Conservation (phyloP, 2,113 vertebrate genomes). For the Antechinus stuartii region DNA sequence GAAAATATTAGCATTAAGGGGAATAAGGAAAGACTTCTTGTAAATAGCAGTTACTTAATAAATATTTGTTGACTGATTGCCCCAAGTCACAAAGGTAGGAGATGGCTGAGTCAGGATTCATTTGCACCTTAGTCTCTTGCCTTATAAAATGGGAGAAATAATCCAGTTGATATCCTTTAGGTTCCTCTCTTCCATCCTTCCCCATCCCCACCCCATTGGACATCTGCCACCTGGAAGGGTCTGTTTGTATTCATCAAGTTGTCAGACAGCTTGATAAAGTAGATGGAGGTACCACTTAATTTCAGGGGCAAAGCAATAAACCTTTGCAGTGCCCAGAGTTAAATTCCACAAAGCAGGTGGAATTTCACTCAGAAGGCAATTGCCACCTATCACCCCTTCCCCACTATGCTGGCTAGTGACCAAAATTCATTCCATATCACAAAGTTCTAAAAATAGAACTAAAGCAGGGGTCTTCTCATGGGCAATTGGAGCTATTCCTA, state of each 20-base stretch:
- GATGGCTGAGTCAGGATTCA: not conserved
- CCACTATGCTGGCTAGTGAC: not conserved
- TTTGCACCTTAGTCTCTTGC: not conserved
- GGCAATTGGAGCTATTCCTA: not conserved
- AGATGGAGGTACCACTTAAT: not conserved
- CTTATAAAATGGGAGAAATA: not conserved
- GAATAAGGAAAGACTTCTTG: not conserved
- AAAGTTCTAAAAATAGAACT: slow-evolving; percentile 27
- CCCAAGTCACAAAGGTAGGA: not conserved
- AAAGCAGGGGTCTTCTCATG: not conserved
- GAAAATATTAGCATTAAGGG: not conserved
- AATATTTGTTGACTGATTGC: not conserved
- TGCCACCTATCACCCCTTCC: slow-evolving; percentile 20
- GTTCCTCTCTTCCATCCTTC: not conserved
- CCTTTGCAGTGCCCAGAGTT: not conserved
- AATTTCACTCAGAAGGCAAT: slow-evolving; percentile 12
- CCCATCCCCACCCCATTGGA: not conserved
- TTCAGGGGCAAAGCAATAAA: slow-evolving; percentile 3
- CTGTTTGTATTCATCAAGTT: not conserved
- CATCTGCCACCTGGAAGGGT: not conserved
- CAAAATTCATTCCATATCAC: slow-evolving; percentile 6
- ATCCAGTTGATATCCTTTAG: not conserved
- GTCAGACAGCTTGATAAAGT: not conserved
- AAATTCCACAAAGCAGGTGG: not conserved
- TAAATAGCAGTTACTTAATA: not conserved